Conservation (phyloP, 2,113 vertebrate species). For the Scortum barcoo region DNA sequence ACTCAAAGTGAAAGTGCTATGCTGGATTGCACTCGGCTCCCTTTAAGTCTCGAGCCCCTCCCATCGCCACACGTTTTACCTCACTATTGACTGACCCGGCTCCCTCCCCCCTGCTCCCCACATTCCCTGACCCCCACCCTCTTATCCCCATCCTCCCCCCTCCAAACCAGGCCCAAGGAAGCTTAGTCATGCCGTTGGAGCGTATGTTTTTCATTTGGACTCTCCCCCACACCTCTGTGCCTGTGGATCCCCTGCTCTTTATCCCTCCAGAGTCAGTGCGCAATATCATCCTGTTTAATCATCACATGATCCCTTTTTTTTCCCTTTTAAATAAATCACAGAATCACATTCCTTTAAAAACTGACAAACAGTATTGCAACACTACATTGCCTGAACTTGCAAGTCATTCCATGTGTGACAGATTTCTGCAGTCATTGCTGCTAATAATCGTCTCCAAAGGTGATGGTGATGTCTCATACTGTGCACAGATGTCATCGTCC, state of each 20-base stretch:
- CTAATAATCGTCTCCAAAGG: background rate
- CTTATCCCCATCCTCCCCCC: slow-evolving; percentile 40
- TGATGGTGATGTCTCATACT: slow-evolving; percentile 14
- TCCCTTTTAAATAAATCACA: slow-evolving; percentile 16
- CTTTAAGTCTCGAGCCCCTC: slow-evolving; percentile 78
- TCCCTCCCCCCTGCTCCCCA: slow-evolving; percentile 67
- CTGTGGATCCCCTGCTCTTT: slow-evolving; percentile 50
- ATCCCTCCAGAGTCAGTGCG: slow-evolving; percentile 34
- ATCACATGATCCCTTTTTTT: slow-evolving; percentile 39
- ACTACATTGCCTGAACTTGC: slow-evolving; percentile 49
- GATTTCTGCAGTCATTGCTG: slow-evolving; percentile 18
- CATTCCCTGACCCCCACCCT: slow-evolving; percentile 69
- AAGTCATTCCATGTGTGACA: slow-evolving; percentile 57
- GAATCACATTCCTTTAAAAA: slow-evolving; percentile 33
- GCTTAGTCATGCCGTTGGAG: slow-evolving; percentile 81
- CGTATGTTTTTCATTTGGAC: slow-evolving; percentile 83
- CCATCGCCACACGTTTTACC: slow-evolving; percentile 80
- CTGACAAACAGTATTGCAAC: slow-evolving; percentile 48
- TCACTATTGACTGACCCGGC: slow-evolving; percentile 76
- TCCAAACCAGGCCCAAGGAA: slow-evolving; percentile 62
- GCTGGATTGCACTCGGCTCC: slow-evolving; percentile 71
- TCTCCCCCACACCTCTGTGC: slow-evolving; percentile 71
- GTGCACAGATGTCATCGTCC: slow-evolving; percentile 50
- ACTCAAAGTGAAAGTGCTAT: slow-evolving; percentile 83
- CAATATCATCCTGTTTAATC: slow-evolving; percentile 65